A percentile compares a stretch with the other conserved stretches of the same genome.
These are phyloP conservation scores for Ophiodon elongatus DNA, from an alignment of 2,113 vertebrate species.

Conservation along the genomic window DNA sequence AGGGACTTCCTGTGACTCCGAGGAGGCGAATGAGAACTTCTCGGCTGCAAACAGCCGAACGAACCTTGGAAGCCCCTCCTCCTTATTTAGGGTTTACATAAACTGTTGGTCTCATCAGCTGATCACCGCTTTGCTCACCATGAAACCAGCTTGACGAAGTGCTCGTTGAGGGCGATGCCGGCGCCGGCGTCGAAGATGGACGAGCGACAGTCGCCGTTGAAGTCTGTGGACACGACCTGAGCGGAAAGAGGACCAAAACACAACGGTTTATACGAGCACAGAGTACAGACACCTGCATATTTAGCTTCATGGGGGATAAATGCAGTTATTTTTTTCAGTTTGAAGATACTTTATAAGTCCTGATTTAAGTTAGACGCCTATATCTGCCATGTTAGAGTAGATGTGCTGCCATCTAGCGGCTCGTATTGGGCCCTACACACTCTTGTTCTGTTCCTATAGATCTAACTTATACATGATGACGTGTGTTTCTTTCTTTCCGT, in stretches of 20 bases:
- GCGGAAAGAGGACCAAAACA: not conserved
- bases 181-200: slow-evolving; percentile 94
- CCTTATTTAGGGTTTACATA: not conserved
- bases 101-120: not conserved
- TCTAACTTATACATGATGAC: no score
- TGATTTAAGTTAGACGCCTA: not conserved
- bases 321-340: not conserved
- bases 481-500: not conserved
- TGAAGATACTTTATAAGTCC: not conserved
- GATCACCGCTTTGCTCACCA: slow-evolving; percentile 81
- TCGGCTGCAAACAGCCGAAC: not conserved
- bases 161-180: slow-evolving; percentile 91
- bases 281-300: not conserved
- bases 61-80: not conserved
- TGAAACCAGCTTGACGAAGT: slow-evolving; percentile 94
- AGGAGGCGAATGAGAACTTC: not conserved
- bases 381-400: not conserved
- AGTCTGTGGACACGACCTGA: slow-evolving; percentile 93
- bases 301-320: not conserved
- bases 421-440: not conserved
- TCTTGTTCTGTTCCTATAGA: not conserved
- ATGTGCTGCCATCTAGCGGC: slow-evolving; percentile 27
- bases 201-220: slow-evolving; percentile 89
- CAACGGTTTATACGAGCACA: not conserved
- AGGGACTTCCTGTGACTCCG: not conserved